A percentile compares a stretch with the other conserved stretches of the same genome.
These are phyloP conservation scores for Mesembrinibis cayennensis DNA, from an alignment of 2,113 vertebrate species.

Conservation along the genomic window DNA sequence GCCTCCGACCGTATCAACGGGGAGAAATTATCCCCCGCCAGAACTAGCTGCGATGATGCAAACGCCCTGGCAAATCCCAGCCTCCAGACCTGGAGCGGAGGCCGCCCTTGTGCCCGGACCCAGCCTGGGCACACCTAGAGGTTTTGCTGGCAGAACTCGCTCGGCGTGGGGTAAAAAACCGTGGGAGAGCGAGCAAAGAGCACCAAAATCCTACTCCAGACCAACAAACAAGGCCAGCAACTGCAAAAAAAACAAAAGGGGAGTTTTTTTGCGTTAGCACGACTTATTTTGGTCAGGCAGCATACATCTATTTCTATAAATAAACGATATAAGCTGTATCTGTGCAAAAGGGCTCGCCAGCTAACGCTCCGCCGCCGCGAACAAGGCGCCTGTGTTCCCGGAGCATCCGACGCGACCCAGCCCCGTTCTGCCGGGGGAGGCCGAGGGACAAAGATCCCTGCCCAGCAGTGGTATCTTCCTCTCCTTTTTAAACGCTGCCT, in stretches of 20 bases:
- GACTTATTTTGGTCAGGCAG: neutral
- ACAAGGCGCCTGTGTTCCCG: neutral
- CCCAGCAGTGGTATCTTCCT: neutral
- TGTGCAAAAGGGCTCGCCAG: neutral
- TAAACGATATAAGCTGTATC: accelerated
- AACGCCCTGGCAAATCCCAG: neutral
- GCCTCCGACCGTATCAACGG: neutral
- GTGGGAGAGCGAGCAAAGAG: neutral
- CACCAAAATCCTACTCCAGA: neutral
- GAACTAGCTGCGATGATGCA: neutral
- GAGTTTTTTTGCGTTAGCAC: accelerated
- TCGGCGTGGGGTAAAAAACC: neutral
- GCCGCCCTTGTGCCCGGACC: neutral
- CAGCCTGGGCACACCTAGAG: neutral
- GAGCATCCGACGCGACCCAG: neutral
- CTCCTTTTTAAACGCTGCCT: neutral
- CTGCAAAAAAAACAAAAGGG: accelerated
- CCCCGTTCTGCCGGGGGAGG: neutral
- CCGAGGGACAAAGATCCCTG: neutral
- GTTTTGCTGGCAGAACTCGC: neutral
- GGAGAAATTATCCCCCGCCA: neutral
- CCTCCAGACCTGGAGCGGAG: neutral
- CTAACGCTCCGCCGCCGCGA: neutral
- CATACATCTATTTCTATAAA: accelerated
- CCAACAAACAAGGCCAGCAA: neutral